These are phyloP conservation scores for Cecropterus lyciades DNA, from an alignment of 1,140 invertebrate genomes.

Conservation along the genomic window DNA sequence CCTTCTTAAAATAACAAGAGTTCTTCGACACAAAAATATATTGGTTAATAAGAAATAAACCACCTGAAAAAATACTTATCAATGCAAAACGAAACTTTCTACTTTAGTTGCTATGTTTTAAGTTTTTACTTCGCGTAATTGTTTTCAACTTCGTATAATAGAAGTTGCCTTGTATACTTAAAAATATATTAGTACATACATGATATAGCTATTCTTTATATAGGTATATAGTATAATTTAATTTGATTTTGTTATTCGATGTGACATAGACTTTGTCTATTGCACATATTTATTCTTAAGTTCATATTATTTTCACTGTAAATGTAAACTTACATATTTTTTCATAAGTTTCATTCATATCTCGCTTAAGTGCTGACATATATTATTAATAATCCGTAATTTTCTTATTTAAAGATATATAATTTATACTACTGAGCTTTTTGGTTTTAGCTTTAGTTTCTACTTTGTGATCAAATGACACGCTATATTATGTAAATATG, in stretches of 20 bases:
- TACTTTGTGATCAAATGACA: conserved; percentile 40
- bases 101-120: conserved; percentile 22
- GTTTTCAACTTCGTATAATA: conserved; percentile 6
- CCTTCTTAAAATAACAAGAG: too few relatives aligned
- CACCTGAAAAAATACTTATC: neutral
- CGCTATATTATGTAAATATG: conserved; percentile 40
- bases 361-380: conserved; percentile 5
- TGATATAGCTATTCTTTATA: conserved; percentile 2
- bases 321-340: conserved; percentile 11
- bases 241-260: neutral
- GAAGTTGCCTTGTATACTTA: conserved; percentile 10
- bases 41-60: too few relatives aligned
- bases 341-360: conserved; percentile 8
- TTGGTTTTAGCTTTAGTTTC: conserved; percentile 37
- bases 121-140: neutral
- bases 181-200: conserved; percentile 3
- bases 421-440: conserved; percentile 35
- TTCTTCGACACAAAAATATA: too few relatives aligned
- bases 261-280: neutral
- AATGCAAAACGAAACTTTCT: conserved; percentile 2
- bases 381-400: conserved; percentile 13
- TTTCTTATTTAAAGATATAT: conserved; percentile 11
- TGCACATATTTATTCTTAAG: conserved; percentile 13
- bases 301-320: conserved; percentile 25
- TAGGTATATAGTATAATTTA: conserved; percentile 2